Evolutionary conservation across 1,140 invertebrate genomes (phyloP).

Genomic region (Tetragonula clypearis): DNA sequence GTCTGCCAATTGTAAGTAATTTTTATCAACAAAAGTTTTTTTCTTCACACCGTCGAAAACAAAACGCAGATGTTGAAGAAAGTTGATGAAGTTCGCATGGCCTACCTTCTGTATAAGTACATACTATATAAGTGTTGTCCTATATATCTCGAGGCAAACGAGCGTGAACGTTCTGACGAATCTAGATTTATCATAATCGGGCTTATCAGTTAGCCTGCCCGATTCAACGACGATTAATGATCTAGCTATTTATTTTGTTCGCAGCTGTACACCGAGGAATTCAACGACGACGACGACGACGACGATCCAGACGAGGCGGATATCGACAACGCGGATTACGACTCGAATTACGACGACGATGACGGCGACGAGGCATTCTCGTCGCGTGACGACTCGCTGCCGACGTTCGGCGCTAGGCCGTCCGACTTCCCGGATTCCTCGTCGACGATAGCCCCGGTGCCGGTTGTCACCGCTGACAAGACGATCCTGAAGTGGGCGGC

Average conservation of each 20-base stretch:
- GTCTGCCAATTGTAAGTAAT: no score
- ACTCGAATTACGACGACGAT: slow-evolving; percentile 65
- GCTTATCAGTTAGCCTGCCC: no score
- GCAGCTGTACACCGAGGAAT: slow-evolving; percentile 71
- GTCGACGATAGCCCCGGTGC: slow-evolving; percentile 22
- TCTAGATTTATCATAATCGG: no score
- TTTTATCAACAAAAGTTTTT: no score
- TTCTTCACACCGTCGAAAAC: no score
- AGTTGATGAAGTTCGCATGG: no score
- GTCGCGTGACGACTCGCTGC: slow-evolving; percentile 45
- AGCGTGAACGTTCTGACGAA: not conserved
- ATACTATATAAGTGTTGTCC: no score
- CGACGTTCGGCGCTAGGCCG: slow-evolving; percentile 15
- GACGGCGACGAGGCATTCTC: slow-evolving; percentile 33
- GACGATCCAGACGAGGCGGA: slow-evolving; percentile 52
- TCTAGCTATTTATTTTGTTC: not conserved
- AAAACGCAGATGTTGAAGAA: no score
- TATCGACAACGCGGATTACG: slow-evolving; percentile 68
- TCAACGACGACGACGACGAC: slow-evolving; percentile 60
- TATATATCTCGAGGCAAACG: not conserved
- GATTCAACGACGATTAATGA: no score
- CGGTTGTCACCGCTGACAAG: slow-evolving; percentile 39
- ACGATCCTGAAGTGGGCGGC: slow-evolving; percentile 61
- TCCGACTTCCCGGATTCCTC: slow-evolving; percentile 36
- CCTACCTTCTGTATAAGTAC: no score